Percentiles rank a stretch among this genome's conserved stretches.
Evolutionary conservation across 2,888 invertebrate species (phyloP).

Genomic region (Trypoxylon attenuatum): DNA sequence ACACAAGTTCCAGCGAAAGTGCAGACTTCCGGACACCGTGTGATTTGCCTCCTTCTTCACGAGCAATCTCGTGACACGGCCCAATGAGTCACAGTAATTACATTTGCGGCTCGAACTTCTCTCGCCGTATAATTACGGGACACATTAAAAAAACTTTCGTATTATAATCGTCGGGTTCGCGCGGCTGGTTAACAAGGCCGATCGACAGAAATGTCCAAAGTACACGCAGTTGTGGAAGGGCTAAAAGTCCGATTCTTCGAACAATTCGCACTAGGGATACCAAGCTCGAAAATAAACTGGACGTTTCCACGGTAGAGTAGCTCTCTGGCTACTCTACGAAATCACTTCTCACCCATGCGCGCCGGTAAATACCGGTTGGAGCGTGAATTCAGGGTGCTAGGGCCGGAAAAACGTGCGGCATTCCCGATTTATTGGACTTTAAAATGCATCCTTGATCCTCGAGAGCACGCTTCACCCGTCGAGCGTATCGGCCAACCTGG

Average conservation of each 20-base stretch:
- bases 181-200: constrained; percentile 10
- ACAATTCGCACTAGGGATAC: no score
- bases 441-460: background rate
- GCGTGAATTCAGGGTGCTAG: background rate
- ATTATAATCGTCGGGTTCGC: constrained; percentile 45
- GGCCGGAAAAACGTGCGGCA: background rate
- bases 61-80: constrained; percentile 48
- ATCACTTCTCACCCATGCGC: constrained; percentile 13
- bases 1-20: constrained; percentile 25
- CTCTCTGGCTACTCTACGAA: background rate
- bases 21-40: constrained; percentile 25
- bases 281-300: constrained; percentile 45
- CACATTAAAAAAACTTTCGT: constrained; percentile 33
- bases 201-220: constrained; percentile 37
- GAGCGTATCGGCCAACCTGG: constrained; percentile 11
- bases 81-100: constrained; percentile 57
- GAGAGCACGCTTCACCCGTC: background rate
- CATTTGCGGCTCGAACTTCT: constrained; percentile 46
- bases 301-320: constrained; percentile 24
- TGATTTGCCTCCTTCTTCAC: constrained; percentile 35
- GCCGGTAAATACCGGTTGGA: background rate
- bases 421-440: constrained; percentile 20
- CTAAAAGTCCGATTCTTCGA: constrained; percentile 16
- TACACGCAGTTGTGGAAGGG: constrained; percentile 42
- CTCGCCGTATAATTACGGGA: constrained; percentile 48